Base-by-base conservation (phyloP, 2,797 vertebrate genomes). In the Enteromius radiatus region DNA sequence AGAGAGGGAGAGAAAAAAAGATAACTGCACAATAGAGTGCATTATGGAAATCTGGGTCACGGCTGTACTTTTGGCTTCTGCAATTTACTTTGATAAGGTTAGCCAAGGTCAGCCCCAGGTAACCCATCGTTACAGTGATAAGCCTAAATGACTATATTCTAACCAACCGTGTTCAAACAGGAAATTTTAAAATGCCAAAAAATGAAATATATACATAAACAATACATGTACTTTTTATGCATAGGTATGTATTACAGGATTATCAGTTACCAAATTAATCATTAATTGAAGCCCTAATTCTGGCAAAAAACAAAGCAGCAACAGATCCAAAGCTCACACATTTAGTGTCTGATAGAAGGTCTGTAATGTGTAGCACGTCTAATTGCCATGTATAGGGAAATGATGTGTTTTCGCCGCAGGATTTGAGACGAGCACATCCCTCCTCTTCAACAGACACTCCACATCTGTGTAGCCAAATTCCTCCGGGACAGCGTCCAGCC, bases 391-490 rank as follows among this genome's bases (percentile, higher is more conserved):
- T 78, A 82, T 76, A 43, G 23, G 45, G 23, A 65, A 82, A 76
- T 56, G 1, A 63, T 38, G 43, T 12, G 31, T 65, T 47, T 83
- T 65, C 33, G 17, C 52, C 23, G 31, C 2, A 17, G 61, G 64
- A 26, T 69, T 49, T 19, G 26, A 76, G 45, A 81, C 23, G 7
- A 43, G 26, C 43, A 4, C 33, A 63, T 65, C 75, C 76, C 77
- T 74, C 80, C 17, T 54, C 47, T 31, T 75, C 41, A 63, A 80
- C 77, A 83, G 68, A 81, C 69, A 84, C 54, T 76, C 36, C 64
- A 84, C 78, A 85, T 86, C 81, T 85, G 83, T 63, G 78, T 76
- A 79, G 23, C 17, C 77, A 68, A 78, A 84, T 81, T 80, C 83
- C 69, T 71, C 43, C 4, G 68, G 85, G 65, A 76, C 75, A 52